Evolutionary conservation across 2,797 vertebrate species (phyloP).

Genomic region (Eleutherodactylus coqui): DNA sequence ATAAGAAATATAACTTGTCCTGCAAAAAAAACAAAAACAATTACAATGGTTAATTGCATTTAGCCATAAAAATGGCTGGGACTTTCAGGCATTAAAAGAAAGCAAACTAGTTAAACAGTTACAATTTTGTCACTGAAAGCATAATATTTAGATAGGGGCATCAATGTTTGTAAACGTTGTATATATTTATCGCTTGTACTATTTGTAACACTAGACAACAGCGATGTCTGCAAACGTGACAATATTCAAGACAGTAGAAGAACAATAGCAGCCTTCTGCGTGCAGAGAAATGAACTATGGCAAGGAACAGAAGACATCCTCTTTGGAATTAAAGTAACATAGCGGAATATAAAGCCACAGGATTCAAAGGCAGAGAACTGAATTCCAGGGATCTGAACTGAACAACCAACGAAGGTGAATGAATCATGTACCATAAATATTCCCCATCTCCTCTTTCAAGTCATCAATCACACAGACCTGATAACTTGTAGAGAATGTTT

Average conservation of each 20-base stretch:
- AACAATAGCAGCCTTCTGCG: neutral
- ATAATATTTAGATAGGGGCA: no score
- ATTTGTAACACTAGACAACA: neutral
- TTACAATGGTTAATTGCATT: no score
- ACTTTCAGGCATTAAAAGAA: no score
- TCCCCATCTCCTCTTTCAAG: conserved; percentile 28
- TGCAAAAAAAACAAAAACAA: no score
- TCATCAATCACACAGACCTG: conserved; percentile 47
- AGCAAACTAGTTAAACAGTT: no score
- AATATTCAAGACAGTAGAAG: neutral
- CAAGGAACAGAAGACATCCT: neutral
- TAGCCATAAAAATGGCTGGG: no score
- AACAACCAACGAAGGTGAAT: conserved; percentile 11
- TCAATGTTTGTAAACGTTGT: no score
- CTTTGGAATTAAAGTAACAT: neutral
- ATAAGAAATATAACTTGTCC: no score
- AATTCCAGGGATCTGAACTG: neutral
- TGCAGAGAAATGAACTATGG: neutral
- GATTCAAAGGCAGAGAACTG: neutral
- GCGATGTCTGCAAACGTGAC: neutral
- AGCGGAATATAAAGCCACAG: neutral
- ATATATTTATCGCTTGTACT: no score
- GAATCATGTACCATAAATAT: conserved; percentile 19
- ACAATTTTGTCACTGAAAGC: no score
- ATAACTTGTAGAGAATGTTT: conserved; percentile 34